phyloP scores from a whole-genome alignment of 2,113 vertebrate species.

The Glaucidium brasilianum region DNA sequence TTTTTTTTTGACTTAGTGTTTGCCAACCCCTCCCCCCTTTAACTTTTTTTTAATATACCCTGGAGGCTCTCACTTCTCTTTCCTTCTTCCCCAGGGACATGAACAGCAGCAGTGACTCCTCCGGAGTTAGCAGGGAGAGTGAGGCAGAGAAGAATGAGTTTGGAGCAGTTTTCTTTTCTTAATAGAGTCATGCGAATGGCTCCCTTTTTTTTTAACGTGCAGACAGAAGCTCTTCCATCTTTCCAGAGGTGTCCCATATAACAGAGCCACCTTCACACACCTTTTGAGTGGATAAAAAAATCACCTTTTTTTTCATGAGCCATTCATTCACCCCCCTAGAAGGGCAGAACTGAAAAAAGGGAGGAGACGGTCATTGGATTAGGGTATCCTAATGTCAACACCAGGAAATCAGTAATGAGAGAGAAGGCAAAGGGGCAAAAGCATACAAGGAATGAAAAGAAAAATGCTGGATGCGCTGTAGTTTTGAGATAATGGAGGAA shows the following conservation, averaged over 20 bases:
- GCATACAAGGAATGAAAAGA: background rate
- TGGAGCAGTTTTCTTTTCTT: background rate
- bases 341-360: background rate
- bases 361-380: background rate
- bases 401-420: background rate
- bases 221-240: background rate
- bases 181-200: background rate
- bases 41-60: too few species aligned
- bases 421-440: background rate
- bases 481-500: background rate
- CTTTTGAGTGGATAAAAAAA: background rate
- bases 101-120: background rate
- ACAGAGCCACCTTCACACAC: background rate
- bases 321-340: background rate
- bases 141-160: background rate
- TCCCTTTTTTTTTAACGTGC: background rate
- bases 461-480: background rate
- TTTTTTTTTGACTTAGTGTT: background rate
- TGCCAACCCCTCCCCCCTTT: accelerated
- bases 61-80: background rate
- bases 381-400: background rate
- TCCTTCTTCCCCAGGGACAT: background rate
- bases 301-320: background rate
- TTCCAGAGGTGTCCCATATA: background rate
- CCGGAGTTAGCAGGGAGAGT: background rate